Evolutionary conservation across 2,113 vertebrate species (phyloP), one percentile per base, ranked within the genome.

Genomic region (Tachycineta bicolor): DNA sequence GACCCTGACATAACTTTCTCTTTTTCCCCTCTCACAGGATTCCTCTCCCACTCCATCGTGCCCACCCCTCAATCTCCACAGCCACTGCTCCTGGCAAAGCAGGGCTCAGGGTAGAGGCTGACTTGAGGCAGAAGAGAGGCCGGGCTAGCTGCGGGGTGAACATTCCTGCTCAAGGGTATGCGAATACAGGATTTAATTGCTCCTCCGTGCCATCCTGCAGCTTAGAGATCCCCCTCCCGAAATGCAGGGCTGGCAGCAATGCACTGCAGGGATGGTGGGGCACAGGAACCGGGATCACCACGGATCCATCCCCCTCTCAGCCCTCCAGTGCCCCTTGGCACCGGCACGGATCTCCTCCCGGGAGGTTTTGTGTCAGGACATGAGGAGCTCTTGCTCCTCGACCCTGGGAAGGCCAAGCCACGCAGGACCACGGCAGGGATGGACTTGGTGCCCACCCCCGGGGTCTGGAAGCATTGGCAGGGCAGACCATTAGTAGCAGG

Each of bases 401-500:
- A 39, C 8, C 37, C 58, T 1, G 7, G 73, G 37, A 86, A 83
- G 56, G n/a, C 87, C 20, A 20, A 50, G 21, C 13, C 50, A 25
- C 0, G 0, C 39, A 60, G 65, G 19, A 44, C 14, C 3, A 1
- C 0, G 14, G 31, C 52, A 82, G 46, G 22, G 41, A 41, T 0
- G 3, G 44, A 10, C 85, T 33, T 28, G 10, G 37, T 83, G 75
- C 44, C 23, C 0, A 3, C 29, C 39, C 5, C 25, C 0, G 70
- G 58, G 79, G 19, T 78, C 8, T 1, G 75, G 47, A 76, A 87
- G 67, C 92, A 63, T 15, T 55, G 58, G 67, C 84, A 80, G 60
- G 69, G n/a, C 69, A 58, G 84, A 34, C 78, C 75, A n/a, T 53
- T 37, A 69, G 86, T 59, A 64, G 81, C 67, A 67, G 90, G 77